Percentiles rank a stretch among this genome's conserved stretches.
Evolutionary conservation across 1,140 invertebrate species (phyloP).

Genomic region (Conopomorpha cramerella): DNA sequence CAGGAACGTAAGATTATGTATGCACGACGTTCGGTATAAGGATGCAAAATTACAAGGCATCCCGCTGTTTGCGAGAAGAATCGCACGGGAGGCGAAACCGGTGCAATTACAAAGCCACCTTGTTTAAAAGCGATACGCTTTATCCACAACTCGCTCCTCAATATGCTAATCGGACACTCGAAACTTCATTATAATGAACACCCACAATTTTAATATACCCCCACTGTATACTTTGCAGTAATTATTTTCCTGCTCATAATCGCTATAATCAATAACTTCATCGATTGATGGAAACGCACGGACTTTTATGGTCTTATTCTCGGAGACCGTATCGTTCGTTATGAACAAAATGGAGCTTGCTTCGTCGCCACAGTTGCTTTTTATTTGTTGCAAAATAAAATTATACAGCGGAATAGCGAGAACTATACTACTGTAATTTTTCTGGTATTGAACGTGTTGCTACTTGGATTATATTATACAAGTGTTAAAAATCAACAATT

Average conservation of each 20-base stretch:
- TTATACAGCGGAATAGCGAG: too few relatives aligned
- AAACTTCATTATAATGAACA: not conserved
- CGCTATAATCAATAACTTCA: not conserved
- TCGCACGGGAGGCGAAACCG: slow-evolving; percentile 1
- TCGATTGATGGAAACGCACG: not conserved
- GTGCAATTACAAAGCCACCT: slow-evolving; percentile 5
- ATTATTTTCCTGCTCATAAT: not conserved
- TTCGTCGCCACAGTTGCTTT: too few relatives aligned
- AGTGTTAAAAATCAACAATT: too few relatives aligned
- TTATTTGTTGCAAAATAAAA: too few relatives aligned
- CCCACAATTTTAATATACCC: not conserved
- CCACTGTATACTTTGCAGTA: not conserved
- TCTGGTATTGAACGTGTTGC: too few relatives aligned
- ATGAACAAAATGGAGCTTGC: too few relatives aligned
- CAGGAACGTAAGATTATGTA: too few relatives aligned
- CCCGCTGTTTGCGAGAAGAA: slow-evolving; percentile 10
- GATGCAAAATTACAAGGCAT: slow-evolving; percentile 15
- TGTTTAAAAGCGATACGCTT: not conserved
- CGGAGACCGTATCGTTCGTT: too few relatives aligned
- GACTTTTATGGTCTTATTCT: not conserved
- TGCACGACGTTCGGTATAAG: too few relatives aligned
- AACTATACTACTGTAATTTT: too few relatives aligned
- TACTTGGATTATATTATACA: too few relatives aligned
- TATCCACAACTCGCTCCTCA: not conserved
- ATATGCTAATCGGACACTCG: not conserved